Percentiles rank a stretch among this genome's conserved stretches.
Evolutionary conservation across 2,888 invertebrate genomes (phyloP).

Genomic region (Sympetrum striolatum): DNA sequence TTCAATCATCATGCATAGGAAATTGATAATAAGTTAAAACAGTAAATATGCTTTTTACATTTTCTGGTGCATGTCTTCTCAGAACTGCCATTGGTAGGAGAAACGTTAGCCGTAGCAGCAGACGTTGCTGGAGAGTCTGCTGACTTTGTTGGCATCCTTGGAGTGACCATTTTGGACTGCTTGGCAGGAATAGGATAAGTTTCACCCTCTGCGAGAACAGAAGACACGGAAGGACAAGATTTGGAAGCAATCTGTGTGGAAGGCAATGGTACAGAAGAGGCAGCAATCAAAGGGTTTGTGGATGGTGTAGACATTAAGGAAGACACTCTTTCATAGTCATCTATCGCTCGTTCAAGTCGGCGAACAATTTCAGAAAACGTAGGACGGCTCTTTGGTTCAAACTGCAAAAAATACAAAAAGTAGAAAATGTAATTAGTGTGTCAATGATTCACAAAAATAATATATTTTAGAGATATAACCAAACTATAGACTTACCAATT

Average conservation of each 20-base stretch:
- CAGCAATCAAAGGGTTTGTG: background rate
- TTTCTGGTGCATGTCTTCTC: slow-evolving; percentile 25
- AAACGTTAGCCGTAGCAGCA: background rate
- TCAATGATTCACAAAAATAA: background rate
- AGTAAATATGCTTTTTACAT: background rate
- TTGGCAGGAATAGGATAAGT: slow-evolving; percentile 22
- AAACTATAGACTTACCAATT: too few species aligned
- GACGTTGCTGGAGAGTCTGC: background rate
- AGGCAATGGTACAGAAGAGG: background rate
- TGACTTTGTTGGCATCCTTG: background rate
- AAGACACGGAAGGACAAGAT: slow-evolving; percentile 30
- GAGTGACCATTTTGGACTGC: background rate
- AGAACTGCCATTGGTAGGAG: background rate
- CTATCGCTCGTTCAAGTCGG: slow-evolving; percentile 61
- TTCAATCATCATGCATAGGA: too few species aligned
- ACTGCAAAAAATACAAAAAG: slow-evolving; percentile 64
- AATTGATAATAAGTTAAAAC: too few species aligned
- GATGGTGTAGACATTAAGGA: background rate
- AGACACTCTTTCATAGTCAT: slow-evolving; percentile 47
- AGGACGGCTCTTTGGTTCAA: slow-evolving; percentile 87
- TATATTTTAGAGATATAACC: too few species aligned
- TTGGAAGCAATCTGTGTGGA: slow-evolving; percentile 23
- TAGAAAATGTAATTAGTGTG: background rate
- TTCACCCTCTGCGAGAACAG: background rate
- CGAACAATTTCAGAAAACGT: slow-evolving; percentile 82